Evolutionary conservation across 37 sponge, comb jelly and placozoan species (phyloP).

Genomic region (Axinella damicornis): DNA sequence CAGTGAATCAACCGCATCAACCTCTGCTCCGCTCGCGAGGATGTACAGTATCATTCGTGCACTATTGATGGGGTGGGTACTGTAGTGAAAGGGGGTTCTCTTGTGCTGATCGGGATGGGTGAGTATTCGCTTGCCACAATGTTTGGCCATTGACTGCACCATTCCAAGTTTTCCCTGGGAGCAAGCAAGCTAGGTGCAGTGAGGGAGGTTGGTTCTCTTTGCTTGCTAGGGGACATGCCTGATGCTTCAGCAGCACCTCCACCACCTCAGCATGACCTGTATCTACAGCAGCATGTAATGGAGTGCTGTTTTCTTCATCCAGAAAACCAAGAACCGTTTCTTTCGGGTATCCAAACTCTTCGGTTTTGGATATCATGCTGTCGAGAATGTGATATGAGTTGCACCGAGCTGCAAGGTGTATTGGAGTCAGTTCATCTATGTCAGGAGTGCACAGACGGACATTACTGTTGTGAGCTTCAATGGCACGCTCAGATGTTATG

Average conservation of each 20-base stretch:
- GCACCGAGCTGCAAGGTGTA: constrained; percentile 75
- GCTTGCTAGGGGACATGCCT: constrained; percentile 40
- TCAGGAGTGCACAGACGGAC: constrained; percentile 77
- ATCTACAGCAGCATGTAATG: constrained; percentile 87
- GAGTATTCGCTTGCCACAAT: constrained; percentile 30
- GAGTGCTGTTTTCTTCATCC: constrained; percentile 88
- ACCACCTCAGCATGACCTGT: constrained; percentile 78
- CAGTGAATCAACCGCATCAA: constrained; percentile 47
- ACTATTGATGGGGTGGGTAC: constrained; percentile 42
- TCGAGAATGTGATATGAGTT: constrained; percentile 69
- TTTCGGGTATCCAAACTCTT: constrained; percentile 58
- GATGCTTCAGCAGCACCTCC: constrained; percentile 72
- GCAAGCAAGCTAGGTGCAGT: constrained; percentile 76
- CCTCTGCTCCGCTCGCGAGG: constrained; percentile 38
- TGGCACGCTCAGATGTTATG: neutral
- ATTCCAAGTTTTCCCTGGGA: constrained; percentile 72
- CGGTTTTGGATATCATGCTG: constrained; percentile 41
- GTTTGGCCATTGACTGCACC: constrained; percentile 55
- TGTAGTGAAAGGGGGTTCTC: constrained; percentile 57
- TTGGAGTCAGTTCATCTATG: constrained; percentile 71
- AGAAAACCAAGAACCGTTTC: constrained; percentile 66
- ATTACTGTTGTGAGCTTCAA: neutral
- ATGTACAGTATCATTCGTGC: constrained; percentile 45
- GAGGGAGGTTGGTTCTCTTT: constrained; percentile 74
- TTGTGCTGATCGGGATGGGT: constrained; percentile 16